phyloP scores from a whole-genome alignment of 2,113 vertebrate species.

The Vidua macroura region DNA sequence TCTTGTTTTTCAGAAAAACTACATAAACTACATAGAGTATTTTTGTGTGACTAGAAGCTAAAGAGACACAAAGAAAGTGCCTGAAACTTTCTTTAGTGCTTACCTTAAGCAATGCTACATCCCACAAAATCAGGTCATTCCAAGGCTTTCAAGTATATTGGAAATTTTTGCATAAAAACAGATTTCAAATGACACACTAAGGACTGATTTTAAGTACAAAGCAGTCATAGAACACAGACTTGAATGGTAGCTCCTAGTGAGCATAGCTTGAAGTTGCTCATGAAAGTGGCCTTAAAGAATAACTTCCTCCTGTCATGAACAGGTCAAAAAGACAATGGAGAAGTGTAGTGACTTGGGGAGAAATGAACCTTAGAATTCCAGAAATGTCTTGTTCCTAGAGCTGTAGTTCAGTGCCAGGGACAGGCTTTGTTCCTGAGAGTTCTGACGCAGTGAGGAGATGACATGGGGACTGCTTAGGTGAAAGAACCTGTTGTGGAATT shows the following conservation, averaged over 20 bases:
- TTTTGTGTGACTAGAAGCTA: not conserved
- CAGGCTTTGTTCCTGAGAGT: not conserved
- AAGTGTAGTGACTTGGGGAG: not conserved
- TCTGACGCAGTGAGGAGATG: not conserved
- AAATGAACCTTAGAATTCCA: not conserved
- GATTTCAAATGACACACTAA: not conserved
- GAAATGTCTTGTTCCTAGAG: not conserved
- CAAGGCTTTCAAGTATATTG: not conserved
- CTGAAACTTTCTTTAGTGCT: not conserved
- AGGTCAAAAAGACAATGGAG: not conserved
- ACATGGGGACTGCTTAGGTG: not conserved
- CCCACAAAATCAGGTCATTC: not conserved
- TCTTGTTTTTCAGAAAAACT: not conserved
- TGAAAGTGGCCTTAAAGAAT: not conserved
- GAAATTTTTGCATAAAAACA: not conserved
- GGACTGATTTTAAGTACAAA: not conserved
- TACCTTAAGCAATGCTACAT: not conserved
- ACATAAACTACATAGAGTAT: not conserved
- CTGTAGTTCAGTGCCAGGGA: not conserved
- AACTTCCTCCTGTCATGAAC: not conserved
- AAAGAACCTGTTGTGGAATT: not conserved
- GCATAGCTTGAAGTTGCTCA: not conserved
- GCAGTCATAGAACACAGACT: not conserved
- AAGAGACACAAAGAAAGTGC: not conserved
- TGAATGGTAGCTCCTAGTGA: not conserved